Evolutionary conservation across 2,113 vertebrate genomes (phyloP).

Genomic region (Paedocypris sp.): DNA sequence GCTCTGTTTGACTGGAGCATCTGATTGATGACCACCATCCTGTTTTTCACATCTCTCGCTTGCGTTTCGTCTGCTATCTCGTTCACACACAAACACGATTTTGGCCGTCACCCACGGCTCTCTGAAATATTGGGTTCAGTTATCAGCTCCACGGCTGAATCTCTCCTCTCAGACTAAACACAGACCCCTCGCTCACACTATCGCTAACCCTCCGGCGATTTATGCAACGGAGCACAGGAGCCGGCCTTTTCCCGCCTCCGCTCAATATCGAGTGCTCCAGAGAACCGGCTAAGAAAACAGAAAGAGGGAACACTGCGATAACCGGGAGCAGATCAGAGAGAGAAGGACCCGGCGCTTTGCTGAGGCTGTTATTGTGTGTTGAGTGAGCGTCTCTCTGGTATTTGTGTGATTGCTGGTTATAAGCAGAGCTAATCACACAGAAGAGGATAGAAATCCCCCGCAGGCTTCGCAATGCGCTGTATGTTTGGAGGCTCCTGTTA

Average conservation of each 20-base stretch:
- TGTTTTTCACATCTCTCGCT: constrained; percentile 8
- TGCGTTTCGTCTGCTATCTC: neutral
- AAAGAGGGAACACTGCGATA: constrained; percentile 25
- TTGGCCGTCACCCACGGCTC: neutral
- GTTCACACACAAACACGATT: constrained; percentile 14
- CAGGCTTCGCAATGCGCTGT: constrained; percentile 7
- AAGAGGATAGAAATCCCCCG: constrained; percentile 24
- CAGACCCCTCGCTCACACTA: constrained; percentile 9
- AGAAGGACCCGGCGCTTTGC: neutral
- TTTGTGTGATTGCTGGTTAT: constrained; percentile 31
- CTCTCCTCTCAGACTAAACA: constrained; percentile 35
- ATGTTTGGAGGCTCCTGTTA: neutral
- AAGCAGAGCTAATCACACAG: constrained; percentile 23
- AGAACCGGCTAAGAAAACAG: constrained; percentile 19
- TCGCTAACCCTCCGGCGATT: constrained; percentile 1
- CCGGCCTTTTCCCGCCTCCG: constrained; percentile 5
- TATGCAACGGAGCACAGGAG: constrained; percentile 20
- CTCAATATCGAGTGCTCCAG: neutral
- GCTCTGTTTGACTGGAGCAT: neutral
- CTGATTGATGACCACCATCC: neutral
- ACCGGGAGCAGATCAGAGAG: constrained; percentile 28
- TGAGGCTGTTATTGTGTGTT: constrained; percentile 17
- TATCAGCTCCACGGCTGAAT: constrained; percentile 21
- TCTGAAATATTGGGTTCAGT: constrained; percentile 31
- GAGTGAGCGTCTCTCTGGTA: constrained; percentile 9